Evolutionary conservation across 2,888 invertebrate genomes (phyloP).

Genomic region (Pristionchus exspectatus): DNA sequence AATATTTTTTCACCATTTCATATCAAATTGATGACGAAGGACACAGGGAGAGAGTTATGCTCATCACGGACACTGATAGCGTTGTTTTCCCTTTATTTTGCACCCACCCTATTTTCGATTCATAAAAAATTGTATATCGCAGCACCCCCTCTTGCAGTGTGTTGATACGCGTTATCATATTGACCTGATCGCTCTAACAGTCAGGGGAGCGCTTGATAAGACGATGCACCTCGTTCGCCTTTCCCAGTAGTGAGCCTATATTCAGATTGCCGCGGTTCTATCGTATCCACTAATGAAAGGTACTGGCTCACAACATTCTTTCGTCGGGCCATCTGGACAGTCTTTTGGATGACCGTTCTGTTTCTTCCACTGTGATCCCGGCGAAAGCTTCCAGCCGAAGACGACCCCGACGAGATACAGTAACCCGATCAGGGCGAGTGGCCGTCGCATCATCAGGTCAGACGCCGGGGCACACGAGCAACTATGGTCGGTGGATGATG

Average conservation of each 20-base stretch:
- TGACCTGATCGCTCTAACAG: neutral
- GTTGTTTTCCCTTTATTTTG: neutral
- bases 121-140: neutral
- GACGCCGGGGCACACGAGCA: neutral
- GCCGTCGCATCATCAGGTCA: neutral
- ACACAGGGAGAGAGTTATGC: neutral
- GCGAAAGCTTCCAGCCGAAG: neutral
- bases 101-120: neutral
- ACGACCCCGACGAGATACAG: neutral
- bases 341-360: neutral
- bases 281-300: neutral
- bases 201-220: neutral
- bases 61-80: neutral
- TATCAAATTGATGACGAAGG: neutral
- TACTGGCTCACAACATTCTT: too few relatives aligned
- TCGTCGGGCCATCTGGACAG: too few relatives aligned
- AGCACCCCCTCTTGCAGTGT: neutral
- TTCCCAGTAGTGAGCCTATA: neutral
- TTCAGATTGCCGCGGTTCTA: neutral
- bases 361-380: constrained; percentile 7
- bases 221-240: neutral
- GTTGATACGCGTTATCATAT: constrained; percentile 1
- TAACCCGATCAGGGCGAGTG: neutral
- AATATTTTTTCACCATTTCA: neutral
- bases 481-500: neutral